Conservation (phyloP, 37 sponge, comb jelly and placozoan genomes). For the Petrosia ficiformis region DNA sequence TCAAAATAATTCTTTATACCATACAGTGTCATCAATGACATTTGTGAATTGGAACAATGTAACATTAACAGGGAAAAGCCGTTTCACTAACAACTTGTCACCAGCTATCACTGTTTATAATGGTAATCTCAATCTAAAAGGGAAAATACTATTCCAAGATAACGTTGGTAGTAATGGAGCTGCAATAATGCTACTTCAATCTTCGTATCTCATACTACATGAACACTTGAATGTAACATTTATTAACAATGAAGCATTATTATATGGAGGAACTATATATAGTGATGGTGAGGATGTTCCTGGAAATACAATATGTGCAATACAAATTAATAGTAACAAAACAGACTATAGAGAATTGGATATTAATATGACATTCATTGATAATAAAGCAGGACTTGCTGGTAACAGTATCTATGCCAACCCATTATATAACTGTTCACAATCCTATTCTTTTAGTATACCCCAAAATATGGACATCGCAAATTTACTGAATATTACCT, state of each 20-base stretch:
- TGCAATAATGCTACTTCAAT: not conserved
- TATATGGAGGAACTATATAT: not conserved
- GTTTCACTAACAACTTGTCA: not conserved
- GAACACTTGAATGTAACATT: not conserved
- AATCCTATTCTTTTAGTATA: not conserved
- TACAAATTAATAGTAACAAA: not conserved
- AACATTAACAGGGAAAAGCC: too few species aligned
- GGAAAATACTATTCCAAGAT: not conserved
- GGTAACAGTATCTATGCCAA: not conserved
- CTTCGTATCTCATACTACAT: not conserved
- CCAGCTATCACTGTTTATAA: not conserved
- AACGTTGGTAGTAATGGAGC: not conserved
- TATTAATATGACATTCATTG: not conserved
- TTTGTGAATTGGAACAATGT: too few species aligned
- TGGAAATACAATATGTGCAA: not conserved
- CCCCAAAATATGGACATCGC: not conserved
- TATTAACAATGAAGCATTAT: not conserved
- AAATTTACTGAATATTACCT: not conserved
- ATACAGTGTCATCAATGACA: too few species aligned
- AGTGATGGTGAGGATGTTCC: not conserved
- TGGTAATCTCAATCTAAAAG: not conserved
- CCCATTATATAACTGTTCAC: not conserved
- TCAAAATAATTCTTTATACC: too few species aligned
- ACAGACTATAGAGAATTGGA: not conserved
- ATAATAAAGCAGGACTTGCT: not conserved